These are phyloP conservation scores for Phoebastria nigripes DNA, from an alignment of 2,797 vertebrate species.

Conservation along the genomic window DNA sequence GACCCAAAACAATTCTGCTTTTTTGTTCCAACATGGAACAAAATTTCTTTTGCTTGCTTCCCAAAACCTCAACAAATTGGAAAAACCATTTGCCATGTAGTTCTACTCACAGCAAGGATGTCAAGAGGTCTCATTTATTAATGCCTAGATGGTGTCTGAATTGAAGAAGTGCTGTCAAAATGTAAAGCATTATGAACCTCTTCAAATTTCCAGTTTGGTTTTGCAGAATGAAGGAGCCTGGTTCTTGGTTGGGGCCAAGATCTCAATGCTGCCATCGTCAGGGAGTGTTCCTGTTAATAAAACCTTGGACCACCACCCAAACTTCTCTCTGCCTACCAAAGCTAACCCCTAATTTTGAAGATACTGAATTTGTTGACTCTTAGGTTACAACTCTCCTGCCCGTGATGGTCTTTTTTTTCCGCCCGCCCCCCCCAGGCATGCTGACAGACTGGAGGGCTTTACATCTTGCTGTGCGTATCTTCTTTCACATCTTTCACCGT, in stretches of 20 bases:
- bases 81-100: conserved; percentile 37
- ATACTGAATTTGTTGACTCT: background rate
- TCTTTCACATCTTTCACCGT: conserved; percentile 48
- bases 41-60: conserved; percentile 33
- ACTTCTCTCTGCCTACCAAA: background rate
- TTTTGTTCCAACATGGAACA: background rate
- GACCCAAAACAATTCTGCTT: conserved; percentile 1
- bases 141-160: background rate
- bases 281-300: background rate
- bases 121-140: background rate
- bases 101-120: background rate
- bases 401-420: background rate
- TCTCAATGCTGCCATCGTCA: background rate
- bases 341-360: background rate
- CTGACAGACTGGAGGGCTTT: conserved; percentile 45
- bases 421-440: background rate
- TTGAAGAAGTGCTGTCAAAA: background rate
- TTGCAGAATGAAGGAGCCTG: background rate
- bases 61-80: conserved; percentile 44
- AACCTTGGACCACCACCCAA: background rate
- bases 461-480: background rate
- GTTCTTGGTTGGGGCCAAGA: background rate
- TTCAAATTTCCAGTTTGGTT: background rate
- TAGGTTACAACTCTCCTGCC: background rate
- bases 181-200: background rate